Evolutionary conservation across 1,140 invertebrate species (phyloP).

Genomic region (Listronotus oregonensis): DNA sequence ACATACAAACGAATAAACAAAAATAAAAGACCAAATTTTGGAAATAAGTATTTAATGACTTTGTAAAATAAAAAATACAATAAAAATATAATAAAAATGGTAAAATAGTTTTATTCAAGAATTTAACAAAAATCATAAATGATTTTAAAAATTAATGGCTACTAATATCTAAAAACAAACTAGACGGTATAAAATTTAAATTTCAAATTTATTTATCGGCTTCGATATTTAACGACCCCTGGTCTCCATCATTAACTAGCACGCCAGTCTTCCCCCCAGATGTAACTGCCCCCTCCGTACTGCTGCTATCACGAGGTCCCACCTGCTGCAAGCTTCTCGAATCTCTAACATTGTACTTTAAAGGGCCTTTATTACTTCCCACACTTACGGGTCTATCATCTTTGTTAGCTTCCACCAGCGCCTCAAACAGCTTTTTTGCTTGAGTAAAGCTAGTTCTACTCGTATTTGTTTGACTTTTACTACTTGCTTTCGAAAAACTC

Average conservation of each 20-base stretch:
- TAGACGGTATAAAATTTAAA: neutral
- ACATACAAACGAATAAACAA: too few species aligned
- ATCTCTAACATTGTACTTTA: conserved; percentile 7
- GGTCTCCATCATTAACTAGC: too few species aligned
- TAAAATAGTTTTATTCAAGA: too few species aligned
- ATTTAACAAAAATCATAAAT: too few species aligned
- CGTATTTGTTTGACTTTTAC: conserved; percentile 8
- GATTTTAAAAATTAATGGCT: too few species aligned
- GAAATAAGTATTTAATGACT: too few species aligned
- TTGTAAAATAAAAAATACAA: too few species aligned
- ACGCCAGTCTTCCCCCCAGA: neutral
- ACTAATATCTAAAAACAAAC: too few species aligned
- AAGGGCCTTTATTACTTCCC: conserved; percentile 1
- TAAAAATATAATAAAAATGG: too few species aligned
- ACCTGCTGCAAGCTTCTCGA: conserved; percentile 14
- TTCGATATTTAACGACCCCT: neutral
- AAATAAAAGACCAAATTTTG: too few species aligned
- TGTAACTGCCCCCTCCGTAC: neutral
- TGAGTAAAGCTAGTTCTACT: conserved; percentile 32
- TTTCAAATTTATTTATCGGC: too few species aligned
- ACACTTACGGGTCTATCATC: conserved; percentile 15
- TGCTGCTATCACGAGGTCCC: neutral
- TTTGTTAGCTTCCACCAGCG: conserved; percentile 27
- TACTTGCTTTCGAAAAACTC: conserved; percentile 14
- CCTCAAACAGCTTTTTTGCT: conserved; percentile 40